A percentile compares a stretch with the other conserved stretches of the same genome.
These are phyloP conservation scores for Popillia japonica DNA, from an alignment of 1,140 invertebrate genomes.

Conservation along the genomic window DNA sequence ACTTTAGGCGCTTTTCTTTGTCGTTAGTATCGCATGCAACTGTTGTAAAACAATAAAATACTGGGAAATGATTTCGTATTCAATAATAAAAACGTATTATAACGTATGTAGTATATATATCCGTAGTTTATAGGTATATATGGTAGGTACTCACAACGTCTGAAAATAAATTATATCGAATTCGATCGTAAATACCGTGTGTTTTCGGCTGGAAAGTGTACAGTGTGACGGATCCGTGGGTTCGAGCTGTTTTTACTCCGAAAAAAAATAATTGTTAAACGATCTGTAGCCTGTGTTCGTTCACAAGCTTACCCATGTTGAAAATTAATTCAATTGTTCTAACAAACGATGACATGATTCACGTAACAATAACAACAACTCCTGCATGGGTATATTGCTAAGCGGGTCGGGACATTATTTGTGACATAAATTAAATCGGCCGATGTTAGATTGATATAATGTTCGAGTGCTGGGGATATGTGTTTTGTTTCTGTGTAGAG, in stretches of 20 bases:
- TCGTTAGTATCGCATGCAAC: constrained; percentile 41
- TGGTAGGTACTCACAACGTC: constrained; percentile 38
- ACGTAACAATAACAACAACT: constrained; percentile 37
- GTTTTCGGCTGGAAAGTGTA: constrained; percentile 46
- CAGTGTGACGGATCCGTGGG: constrained; percentile 43
- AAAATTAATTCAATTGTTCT: constrained; percentile 61
- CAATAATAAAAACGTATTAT: constrained; percentile 47
- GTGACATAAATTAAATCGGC: constrained; percentile 13
- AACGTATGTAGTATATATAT: no score
- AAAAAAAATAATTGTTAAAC: constrained; percentile 26
- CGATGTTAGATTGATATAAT: not conserved
- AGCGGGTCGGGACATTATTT: not conserved
- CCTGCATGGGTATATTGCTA: not conserved
- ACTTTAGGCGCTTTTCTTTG: not conserved
- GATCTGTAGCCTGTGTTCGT: constrained; percentile 20
- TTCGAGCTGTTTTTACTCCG: constrained; percentile 17
- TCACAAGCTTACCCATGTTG: constrained; percentile 56
- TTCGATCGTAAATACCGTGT: constrained; percentile 51
- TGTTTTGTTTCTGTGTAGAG: not conserved
- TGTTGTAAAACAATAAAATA: constrained; percentile 51
- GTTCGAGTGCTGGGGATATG: not conserved
- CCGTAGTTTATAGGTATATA: not conserved
- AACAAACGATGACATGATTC: constrained; percentile 51
- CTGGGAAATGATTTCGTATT: constrained; percentile 47
- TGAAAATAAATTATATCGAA: constrained; percentile 51